Evolutionary conservation across 2,797 vertebrate species (phyloP), one percentile per base, ranked within the genome.

Genomic region (Lepus oiostolus): DNA sequence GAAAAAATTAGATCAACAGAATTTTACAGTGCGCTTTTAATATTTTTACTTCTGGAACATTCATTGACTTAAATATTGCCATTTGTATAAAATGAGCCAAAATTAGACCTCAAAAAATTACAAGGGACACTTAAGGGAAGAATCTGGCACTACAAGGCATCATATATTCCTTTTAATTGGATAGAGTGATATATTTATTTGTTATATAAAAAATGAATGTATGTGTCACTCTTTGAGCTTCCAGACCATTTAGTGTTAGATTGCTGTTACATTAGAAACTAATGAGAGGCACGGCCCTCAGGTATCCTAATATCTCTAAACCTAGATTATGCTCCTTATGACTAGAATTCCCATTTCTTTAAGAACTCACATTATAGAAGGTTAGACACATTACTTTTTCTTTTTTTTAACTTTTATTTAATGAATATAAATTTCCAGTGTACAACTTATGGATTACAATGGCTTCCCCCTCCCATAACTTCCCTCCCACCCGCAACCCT

Each of bases 11-110:
- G 1, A 87, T 82, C 85, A 90, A 80, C 88, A 77, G 1, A 74
- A 4, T 83, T 91, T 86, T 62, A 84, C 76, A 50, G 0, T 72
- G 12, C 42, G 63, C 4, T 1, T 71, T 95, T 76, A 94, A 87
- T 14, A 67, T 86, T 79, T 81, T 87, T 26, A 95, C 54, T 63
- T 81, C 14, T 83, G 63, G 10, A 50, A 90, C 28, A 76, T 50
- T 92, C 76, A 72, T n/a, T 74, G 28, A 79, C 80, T 93, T 84
- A 88, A 95, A 91, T 84, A 14, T 32, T 88, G 7, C 1, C 32
- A 82, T 93, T 91, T 94, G 19, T 70, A 83, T 42, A 92, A 32
- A 81, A 90, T 82, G 32, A 90, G 65, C 22, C 19, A 93, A 91
- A 92, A 77, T 52, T 83, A 84, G 12, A 50, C 74, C 32, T 92